Conservation (phyloP, 64 coral and sea anemone genomes). For the Pachyseris speciosa region DNA sequence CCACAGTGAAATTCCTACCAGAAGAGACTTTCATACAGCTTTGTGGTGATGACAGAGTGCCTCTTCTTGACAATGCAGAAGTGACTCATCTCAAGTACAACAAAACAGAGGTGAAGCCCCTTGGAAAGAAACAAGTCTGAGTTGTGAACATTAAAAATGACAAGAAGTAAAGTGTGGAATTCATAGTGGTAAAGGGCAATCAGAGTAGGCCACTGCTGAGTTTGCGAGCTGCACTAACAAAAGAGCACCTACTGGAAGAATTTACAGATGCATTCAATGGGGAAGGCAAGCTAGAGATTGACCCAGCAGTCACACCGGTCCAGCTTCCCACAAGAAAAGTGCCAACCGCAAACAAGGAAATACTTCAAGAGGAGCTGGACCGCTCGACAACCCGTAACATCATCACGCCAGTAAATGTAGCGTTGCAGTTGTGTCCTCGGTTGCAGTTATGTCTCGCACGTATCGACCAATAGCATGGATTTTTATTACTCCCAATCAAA, state of each 20-base stretch:
- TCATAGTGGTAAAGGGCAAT: slow-evolving; percentile 52
- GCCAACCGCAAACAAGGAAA: slow-evolving; percentile 19
- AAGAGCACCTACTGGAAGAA: neutral
- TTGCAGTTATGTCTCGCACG: too few relatives aligned
- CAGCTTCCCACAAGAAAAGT: slow-evolving; percentile 61
- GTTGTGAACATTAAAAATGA: slow-evolving; percentile 63
- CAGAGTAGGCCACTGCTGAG: slow-evolving; percentile 29
- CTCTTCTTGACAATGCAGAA: slow-evolving; percentile 31
- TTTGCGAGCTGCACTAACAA: slow-evolving; percentile 23
- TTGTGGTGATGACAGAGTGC: slow-evolving; percentile 4
- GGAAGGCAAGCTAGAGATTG: slow-evolving; percentile 33
- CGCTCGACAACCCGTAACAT: neutral
- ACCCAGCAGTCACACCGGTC: slow-evolving; percentile 20
- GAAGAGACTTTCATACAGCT: slow-evolving; percentile 5
- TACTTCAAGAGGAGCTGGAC: slow-evolving; percentile 26
- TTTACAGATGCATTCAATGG: slow-evolving; percentile 26
- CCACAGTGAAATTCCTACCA: slow-evolving; percentile 54
- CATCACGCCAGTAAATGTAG: neutral
- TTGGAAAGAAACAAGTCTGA: slow-evolving; percentile 60
- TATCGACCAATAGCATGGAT: too few relatives aligned
- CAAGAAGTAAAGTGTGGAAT: slow-evolving; percentile 69
- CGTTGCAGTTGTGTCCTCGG: too few relatives aligned
- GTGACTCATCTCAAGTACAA: slow-evolving; percentile 56
- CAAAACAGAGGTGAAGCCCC: slow-evolving; percentile 51
- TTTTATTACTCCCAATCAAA: too few relatives aligned